Evolutionary conservation across 2,888 invertebrate genomes (phyloP), one percentile per base, ranked within the genome.

Genomic region (Mesoligia furuncula): DNA sequence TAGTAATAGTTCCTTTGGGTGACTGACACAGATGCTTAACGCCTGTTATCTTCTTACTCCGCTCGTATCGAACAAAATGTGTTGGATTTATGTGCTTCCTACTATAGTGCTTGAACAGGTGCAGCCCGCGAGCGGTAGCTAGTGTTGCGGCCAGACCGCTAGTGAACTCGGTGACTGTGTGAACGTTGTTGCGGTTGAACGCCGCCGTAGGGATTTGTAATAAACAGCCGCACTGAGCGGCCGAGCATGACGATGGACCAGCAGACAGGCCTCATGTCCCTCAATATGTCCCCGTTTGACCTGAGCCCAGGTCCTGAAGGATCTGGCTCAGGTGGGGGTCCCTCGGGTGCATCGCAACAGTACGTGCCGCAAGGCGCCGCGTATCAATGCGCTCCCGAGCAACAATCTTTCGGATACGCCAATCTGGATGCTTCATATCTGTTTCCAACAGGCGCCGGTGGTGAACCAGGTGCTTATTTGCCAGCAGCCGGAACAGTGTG

Each of bases 271-370:
- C 97, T 98, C 97, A 98, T 98, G 97, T 98, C 98, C 95, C 97
- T 98, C 93, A 98, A 98, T 97, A 98, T 98, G 98, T 98, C 98
- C 97, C 98, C 98, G 90, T 98, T 98, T 96, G 98, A 98, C 93
- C 97, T 98, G 96, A 97, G 97, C 92, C 97, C 97, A 89, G 98
- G 98, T 92, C 96, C 96, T 57, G 98, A 98, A 88, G 98, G 98
- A 90, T 97, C 98, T 90, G 98, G 98, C 92, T 98, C 97, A 91
- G 94, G 95, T 86, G 94, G 94, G 71, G 95, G 96, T 87, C 95
- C 96, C 73, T 95, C 95, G 65, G 95, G 95, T 88, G 92, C 96
- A 87, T 94, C 97, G 72, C 97, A 97, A 84, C 97, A 97, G 89
- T 97, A 97, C 91, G 97, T 97, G 93, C 95, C 96, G 87, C 93